Percentiles rank a stretch among this genome's conserved stretches.
These are phyloP conservation scores for Polypedilum pembai DNA, from an alignment of 1,140 invertebrate species.

Conservation along the genomic window DNA sequence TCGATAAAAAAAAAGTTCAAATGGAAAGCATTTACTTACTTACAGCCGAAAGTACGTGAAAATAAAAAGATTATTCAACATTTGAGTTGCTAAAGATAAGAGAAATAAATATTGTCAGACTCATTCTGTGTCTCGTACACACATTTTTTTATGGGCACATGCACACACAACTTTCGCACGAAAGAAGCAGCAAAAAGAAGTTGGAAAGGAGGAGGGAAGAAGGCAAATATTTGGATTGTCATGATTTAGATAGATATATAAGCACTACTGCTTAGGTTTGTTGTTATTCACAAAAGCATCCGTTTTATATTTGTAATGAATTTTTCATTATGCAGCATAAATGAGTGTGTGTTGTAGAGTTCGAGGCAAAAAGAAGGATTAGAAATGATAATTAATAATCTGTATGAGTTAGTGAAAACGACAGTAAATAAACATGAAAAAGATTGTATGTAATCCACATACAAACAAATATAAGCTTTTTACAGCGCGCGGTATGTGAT, in stretches of 20 bases:
- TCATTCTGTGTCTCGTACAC: neutral
- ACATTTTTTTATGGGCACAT: no score
- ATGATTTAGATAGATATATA: neutral
- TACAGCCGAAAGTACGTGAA: neutral
- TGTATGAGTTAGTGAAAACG: neutral
- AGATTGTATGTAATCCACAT: neutral
- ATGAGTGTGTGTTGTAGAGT: neutral
- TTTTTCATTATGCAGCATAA: slow-evolving; percentile 1
- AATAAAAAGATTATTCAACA: neutral
- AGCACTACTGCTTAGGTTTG: neutral
- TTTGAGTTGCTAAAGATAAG: neutral
- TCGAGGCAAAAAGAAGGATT: neutral
- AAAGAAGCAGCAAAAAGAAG: neutral
- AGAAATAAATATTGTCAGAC: slow-evolving; percentile 19
- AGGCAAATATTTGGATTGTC: slow-evolving; percentile 12
- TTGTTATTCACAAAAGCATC: neutral
- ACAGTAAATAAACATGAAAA: neutral
- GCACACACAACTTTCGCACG: neutral
- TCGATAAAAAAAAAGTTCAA: slow-evolving; percentile 6
- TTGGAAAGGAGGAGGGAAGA: neutral
- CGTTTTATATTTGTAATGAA: neutral
- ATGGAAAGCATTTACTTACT: neutral
- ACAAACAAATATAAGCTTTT: no score
- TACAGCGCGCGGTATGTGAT: neutral
- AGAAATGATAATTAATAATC: slow-evolving; percentile 20